phyloP scores from a whole-genome alignment of 2,113 vertebrate genomes.

The Synchiropus splendidus region DNA sequence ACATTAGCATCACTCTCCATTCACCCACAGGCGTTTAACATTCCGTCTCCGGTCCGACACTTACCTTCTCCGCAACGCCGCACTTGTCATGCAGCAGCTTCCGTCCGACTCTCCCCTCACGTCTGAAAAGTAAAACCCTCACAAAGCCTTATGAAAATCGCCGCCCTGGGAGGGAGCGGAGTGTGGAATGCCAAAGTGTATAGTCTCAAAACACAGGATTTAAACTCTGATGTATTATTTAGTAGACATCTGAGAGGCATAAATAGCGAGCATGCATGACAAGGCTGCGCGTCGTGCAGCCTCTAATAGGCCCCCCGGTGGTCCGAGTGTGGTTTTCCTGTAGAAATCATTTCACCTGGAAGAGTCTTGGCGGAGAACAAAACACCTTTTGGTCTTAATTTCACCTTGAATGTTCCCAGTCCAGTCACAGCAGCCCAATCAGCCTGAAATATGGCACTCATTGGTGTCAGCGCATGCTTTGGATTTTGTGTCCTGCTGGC shows the following conservation, averaged over 20 bases:
- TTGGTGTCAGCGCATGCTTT: no score
- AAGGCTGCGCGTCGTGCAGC: constrained; percentile 42
- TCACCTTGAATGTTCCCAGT: constrained; percentile 52
- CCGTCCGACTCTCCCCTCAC: constrained; percentile 45
- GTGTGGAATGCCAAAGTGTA: constrained; percentile 41
- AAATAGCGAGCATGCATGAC: constrained; percentile 52
- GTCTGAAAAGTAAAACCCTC: constrained; percentile 42
- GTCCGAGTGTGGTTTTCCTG: constrained; percentile 37
- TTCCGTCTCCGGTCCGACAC: no score
- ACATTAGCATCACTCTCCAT: no score
- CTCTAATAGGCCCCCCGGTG: constrained; percentile 49
- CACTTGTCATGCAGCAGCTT: constrained; percentile 49
- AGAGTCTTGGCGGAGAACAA: constrained; percentile 25
- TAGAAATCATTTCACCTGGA: constrained; percentile 20
- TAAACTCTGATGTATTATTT: constrained; percentile 60
- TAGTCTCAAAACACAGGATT: constrained; percentile 38
- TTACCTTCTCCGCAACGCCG: constrained; percentile 20
- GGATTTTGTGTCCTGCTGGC: no score
- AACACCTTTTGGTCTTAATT: constrained; percentile 41
- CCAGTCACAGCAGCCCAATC: constrained; percentile 24
- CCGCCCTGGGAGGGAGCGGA: constrained; percentile 36
- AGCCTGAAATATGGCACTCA: constrained; percentile 8
- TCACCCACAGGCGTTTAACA: no score
- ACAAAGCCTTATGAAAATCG: constrained; percentile 46
- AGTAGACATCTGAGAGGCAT: constrained; percentile 56